phyloP scores from a whole-genome alignment of 2,113 vertebrate species.

The Pampusana beccarii region DNA sequence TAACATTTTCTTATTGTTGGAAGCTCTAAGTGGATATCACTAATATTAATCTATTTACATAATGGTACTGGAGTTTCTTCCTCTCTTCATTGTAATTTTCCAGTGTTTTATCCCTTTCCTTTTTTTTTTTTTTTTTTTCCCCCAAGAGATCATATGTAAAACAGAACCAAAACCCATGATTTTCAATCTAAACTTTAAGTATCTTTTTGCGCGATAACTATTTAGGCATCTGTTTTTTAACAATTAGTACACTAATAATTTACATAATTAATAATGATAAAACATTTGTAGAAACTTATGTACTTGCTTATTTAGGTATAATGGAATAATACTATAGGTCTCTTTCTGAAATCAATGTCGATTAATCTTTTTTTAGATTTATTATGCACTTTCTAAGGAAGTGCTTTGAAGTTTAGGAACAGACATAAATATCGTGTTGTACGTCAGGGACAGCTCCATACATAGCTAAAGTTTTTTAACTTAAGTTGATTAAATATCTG shows the following conservation, averaged over 20 bases:
- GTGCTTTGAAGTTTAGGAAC: neutral
- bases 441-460: neutral
- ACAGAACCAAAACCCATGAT: neutral
- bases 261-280: neutral
- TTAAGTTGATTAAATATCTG: neutral
- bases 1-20: neutral
- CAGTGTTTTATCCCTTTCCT: neutral
- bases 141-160: neutral
- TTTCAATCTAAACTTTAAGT: neutral
- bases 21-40: neutral
- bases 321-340: neutral
- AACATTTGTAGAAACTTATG: neutral
- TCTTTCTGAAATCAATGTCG: neutral
- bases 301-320: neutral
- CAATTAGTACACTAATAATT: neutral
- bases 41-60: neutral
- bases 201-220: neutral
- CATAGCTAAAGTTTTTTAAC: neutral
- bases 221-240: neutral
- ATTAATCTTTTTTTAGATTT: neutral
- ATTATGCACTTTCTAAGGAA: neutral
- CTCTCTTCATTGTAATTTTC: neutral
- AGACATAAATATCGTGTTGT: neutral
- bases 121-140: neutral
- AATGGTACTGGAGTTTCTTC: neutral